Evolutionary conservation across 2,797 vertebrate genomes (phyloP), one percentile per base, ranked within the genome.

Genomic region (Zenarchopterus dispar): DNA sequence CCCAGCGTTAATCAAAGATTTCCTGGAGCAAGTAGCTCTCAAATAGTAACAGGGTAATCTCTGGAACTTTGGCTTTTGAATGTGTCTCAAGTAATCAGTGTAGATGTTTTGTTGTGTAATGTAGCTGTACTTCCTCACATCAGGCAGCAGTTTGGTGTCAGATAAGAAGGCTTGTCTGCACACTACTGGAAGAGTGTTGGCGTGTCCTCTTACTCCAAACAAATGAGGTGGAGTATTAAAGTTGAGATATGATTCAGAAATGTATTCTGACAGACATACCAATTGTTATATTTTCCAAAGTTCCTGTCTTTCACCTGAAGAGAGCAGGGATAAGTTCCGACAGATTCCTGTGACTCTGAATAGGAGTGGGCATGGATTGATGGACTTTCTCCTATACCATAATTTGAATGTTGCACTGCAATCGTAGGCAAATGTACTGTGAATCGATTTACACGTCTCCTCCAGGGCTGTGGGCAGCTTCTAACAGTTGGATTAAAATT

Each of bases 211-310:
- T 10, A 36, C 33, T 11, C 8, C 33, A 36, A 36, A 36, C 33
- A 36, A 36, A 9, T 10, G 33, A 36, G 33, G 33, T 36, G 33
- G 33, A 10, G 33, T 36, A 10, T 36, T 10, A 36, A 36, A 36
- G 33, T 10, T 10, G 2, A 36, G 9, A 36, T 36, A 36, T 1
- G 8, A 3, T 36, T 36, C 2, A 11, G 8, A 16, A 45, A 46
- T 21, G 24, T 26, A 6, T 24, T 62, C 28, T 63, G 57, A 62
- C 31, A 57, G 59, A 41, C 49, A 3, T 39, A 21, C 56, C 56
- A 47, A 72, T 67, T 70, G 26, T 63, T 10, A 24, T 21, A 50
- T 62, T 69, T 72, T 69, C 18, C 11, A 46, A 54, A 59, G 36
- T 48, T 42, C 18, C 23, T 26, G 63, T 23, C 24, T 24, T 24